A percentile compares a stretch with the other conserved stretches of the same genome.
phyloP scores from a whole-genome alignment of 2,113 vertebrate species.

The Vulpes vulpes region DNA sequence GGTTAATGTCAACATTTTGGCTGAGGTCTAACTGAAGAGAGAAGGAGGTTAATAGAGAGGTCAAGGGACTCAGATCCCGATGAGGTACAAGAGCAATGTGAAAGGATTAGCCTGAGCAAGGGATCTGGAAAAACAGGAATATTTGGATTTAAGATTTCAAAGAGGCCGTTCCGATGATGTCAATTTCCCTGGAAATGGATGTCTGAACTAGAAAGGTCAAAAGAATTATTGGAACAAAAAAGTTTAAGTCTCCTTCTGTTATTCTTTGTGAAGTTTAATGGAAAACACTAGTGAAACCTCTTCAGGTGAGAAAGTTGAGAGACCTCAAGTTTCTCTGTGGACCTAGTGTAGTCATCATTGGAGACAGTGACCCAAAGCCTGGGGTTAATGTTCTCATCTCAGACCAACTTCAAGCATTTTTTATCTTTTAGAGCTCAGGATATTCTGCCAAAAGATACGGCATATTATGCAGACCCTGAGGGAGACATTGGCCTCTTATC shows the following conservation, averaged over 20 bases:
- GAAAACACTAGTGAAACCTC: conserved; percentile 38
- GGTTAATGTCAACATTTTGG: neutral
- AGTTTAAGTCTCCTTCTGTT: neutral
- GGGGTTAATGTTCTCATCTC: neutral
- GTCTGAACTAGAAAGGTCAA: neutral
- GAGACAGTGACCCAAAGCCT: conserved; percentile 16
- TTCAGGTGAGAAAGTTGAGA: neutral
- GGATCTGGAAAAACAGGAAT: conserved; percentile 1
- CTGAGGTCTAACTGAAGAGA: conserved; percentile 14
- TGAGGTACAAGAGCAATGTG: neutral
- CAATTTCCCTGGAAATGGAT: neutral
- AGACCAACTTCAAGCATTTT: neutral
- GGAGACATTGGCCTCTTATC: conserved; percentile 1
- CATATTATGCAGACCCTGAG: neutral
- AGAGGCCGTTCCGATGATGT: neutral
- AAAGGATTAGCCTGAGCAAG: neutral
- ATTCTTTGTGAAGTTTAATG: neutral
- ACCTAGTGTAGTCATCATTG: neutral
- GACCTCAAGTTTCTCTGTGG: neutral
- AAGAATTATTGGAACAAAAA: conserved; percentile 12
- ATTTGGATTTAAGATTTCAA: conserved; percentile 30
- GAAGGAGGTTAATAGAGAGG: neutral
- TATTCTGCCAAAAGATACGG: neutral
- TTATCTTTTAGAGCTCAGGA: conserved; percentile 1
- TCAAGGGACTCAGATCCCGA: neutral